Evolutionary conservation across 1,140 invertebrate species (phyloP), one percentile per base, ranked within the genome.

Genomic region (Drosophila athabasca): DNA sequence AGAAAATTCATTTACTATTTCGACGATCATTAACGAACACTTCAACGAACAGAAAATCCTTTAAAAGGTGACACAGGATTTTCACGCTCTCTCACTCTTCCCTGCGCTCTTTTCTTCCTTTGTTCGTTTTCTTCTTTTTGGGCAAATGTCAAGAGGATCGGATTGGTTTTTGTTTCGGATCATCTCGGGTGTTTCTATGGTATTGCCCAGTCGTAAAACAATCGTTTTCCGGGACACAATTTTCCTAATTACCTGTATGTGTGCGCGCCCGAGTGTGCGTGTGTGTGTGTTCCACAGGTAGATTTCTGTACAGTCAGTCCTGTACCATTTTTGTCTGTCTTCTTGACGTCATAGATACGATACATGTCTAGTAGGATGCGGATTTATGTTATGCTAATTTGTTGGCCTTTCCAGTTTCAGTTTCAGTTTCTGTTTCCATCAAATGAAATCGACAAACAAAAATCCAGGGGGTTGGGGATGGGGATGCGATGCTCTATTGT

Each of bases 351-450:
- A 80, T 51, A 44, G 58, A 24, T 9, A 9, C 11, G 29, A 8
- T 8, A 31, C 2, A 31, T 11, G 11, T 5, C 29, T 44, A 13
- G 35, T 13, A 39, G 35, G 1, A 11, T 8, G 52, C 53, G 9
- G 43, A 68, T 62, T 81, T 81, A 74, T 82, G 60, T 73, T 78
- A 83, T 83, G 79, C 70, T 82, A 83, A 82, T 82, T 82, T 73
- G 13, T 43, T 17, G 22, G 58, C 19, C 66, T 62, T 73, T 76
- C 58, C 51, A 72, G 67, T 76, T 81, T 39, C 51, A 72, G 67
- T 76, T n/a, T n/a, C n/a, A n/a, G n/a, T n/a, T n/a, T 80, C 46
- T 76, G 68, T 76, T 72, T 64, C 64, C 61, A 57, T n/a, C 17
- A 82, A 81, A 81, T 58, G 48, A 67, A 77, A 77, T 59, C 43